These are phyloP conservation scores for Falco cherrug DNA, from an alignment of 2,797 vertebrate genomes.

Conservation along the genomic window DNA sequence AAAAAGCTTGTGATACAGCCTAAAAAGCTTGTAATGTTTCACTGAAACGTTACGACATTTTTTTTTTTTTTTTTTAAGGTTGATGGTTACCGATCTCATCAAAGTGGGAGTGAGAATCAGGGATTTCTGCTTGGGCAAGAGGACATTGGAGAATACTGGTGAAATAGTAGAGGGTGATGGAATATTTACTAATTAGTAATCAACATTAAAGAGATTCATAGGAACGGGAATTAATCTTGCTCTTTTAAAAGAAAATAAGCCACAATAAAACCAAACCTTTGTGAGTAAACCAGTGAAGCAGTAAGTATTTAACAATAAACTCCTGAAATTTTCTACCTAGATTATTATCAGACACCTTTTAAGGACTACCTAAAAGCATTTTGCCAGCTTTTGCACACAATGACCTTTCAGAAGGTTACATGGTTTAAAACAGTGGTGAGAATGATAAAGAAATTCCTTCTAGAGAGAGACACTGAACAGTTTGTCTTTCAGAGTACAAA, in stretches of 20 bases:
- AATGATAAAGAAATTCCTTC: conserved; percentile 20
- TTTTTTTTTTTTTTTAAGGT: background rate
- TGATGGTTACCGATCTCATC: background rate
- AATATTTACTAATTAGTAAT: background rate
- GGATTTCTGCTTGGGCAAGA: background rate
- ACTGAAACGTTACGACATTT: background rate
- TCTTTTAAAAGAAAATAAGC: background rate
- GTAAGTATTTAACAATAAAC: background rate
- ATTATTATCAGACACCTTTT: background rate
- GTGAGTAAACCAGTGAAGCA: background rate
- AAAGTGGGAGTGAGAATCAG: background rate
- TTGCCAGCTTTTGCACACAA: background rate
- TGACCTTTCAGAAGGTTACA: conserved; percentile 20
- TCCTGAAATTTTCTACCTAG: background rate
- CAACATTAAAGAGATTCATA: background rate
- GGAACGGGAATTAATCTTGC: background rate
- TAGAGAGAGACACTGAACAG: background rate
- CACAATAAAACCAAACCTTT: background rate
- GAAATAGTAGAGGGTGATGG: background rate
- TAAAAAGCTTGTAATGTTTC: background rate
- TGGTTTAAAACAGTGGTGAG: background rate
- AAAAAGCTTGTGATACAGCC: background rate
- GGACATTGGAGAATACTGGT: background rate
- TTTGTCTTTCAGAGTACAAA: conserved; percentile 49
- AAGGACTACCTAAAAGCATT: background rate